phyloP scores from a whole-genome alignment of 2,888 invertebrate genomes.

The Priocnemis perturbator region DNA sequence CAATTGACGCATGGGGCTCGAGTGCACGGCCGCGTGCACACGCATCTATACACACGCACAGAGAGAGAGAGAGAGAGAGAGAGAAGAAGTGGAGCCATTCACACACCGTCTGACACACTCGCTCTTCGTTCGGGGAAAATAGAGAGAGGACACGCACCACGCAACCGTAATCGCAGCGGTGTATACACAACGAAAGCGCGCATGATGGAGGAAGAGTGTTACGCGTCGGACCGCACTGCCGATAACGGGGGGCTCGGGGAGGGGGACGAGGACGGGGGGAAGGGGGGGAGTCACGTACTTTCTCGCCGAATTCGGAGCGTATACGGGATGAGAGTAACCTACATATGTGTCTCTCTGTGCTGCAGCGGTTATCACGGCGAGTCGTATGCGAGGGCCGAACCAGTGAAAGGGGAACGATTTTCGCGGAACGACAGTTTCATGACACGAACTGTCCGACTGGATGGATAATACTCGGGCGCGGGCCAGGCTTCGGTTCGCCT shows the following conservation, averaged over 20 bases:
- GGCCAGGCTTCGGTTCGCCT: constrained; percentile 26
- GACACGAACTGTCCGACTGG: constrained; percentile 40
- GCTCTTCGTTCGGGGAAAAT: constrained; percentile 14
- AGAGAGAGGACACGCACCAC: constrained; percentile 25
- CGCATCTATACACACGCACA: constrained; percentile 15
- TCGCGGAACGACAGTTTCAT: constrained; percentile 38
- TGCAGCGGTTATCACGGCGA: constrained; percentile 28
- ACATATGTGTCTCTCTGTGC: constrained; percentile 18
- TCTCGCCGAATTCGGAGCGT: no score
- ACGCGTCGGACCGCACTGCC: no score
- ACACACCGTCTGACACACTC: constrained; percentile 8
- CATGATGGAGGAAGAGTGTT: no score
- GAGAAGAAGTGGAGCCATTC: no score
- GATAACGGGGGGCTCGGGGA: no score
- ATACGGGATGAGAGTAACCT: no score
- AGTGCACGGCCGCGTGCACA: neutral
- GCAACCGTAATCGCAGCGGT: constrained; percentile 19
- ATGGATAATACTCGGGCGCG: constrained; percentile 14
- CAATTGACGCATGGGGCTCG: constrained; percentile 26
- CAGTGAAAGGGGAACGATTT: constrained; percentile 26
- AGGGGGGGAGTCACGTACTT: no score
- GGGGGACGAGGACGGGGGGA: no score
- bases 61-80: constrained; percentile 6
- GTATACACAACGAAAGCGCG: no score
- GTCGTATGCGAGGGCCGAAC: constrained; percentile 22